phyloP scores from a whole-genome alignment of 1,140 invertebrate species.

The Dinothrombium tinctorium region DNA sequence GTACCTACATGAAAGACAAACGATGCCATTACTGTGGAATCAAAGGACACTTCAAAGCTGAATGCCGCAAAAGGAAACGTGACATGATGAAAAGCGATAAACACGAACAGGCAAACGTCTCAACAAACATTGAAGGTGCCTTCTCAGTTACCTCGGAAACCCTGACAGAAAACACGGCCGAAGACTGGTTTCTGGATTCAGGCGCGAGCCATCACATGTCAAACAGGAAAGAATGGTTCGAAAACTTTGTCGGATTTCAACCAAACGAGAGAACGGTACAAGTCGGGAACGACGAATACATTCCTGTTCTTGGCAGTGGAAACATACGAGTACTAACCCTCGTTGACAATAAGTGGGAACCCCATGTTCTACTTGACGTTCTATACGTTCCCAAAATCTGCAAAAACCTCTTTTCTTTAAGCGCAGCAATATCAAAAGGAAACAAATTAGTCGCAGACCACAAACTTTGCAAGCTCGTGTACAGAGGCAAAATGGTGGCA shows the following conservation, averaged over 20 bases:
- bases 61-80: not conserved
- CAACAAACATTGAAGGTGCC: no score
- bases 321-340: not conserved
- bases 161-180: no score
- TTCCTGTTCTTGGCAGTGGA: not conserved
- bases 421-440: not conserved
- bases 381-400: slow-evolving; percentile 1
- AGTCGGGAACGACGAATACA: not conserved
- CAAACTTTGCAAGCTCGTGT: not conserved
- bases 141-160: no score
- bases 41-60: not conserved
- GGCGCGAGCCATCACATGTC: slow-evolving; percentile 2
- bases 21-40: not conserved
- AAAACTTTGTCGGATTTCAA: not conserved
- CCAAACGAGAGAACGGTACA: not conserved
- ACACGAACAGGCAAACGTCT: no score
- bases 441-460: not conserved
- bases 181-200: slow-evolving; percentile 1
- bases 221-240: not conserved
- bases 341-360: not conserved
- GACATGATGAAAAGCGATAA: no score
- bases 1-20: no score
- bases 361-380: not conserved
- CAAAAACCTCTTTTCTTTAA: slow-evolving; percentile 2
- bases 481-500: not conserved